These are phyloP conservation scores for Bucco capensis DNA, from an alignment of 2,113 vertebrate genomes.

Conservation along the genomic window DNA sequence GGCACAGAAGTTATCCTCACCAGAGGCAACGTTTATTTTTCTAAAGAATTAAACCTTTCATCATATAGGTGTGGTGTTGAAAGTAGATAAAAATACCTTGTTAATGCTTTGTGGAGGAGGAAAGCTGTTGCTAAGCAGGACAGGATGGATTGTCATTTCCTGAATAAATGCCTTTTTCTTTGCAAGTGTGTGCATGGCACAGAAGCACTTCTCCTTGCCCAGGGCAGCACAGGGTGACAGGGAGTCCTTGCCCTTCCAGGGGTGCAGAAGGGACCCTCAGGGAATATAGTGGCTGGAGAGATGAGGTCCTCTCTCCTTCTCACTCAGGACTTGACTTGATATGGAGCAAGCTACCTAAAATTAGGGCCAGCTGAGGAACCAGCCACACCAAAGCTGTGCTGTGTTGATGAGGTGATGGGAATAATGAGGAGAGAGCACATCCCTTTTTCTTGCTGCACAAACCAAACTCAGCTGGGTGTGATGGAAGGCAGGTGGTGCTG, in stretches of 20 bases:
- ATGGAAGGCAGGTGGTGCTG: not conserved
- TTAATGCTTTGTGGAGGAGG: not conserved
- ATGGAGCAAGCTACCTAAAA: not conserved
- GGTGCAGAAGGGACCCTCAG: not conserved
- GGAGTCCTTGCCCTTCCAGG: not conserved
- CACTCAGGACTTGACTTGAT: not conserved
- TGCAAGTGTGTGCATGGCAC: not conserved
- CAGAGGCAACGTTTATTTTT: not conserved
- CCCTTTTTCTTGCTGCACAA: not conserved
- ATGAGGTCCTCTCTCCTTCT: not conserved
- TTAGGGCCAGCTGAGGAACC: not conserved
- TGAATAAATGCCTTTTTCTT: not conserved
- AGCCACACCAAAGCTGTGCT: not conserved
- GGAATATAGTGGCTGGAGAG: not conserved
- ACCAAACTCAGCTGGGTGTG: not conserved
- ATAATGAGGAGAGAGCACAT: not conserved
- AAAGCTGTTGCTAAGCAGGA: not conserved
- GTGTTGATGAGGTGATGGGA: accelerated
- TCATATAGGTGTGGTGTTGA: not conserved
- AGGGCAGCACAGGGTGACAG: not conserved
- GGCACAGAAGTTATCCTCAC: not conserved
- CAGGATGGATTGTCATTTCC: not conserved
- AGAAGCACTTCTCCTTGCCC: not conserved
- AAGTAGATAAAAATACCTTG: not conserved
- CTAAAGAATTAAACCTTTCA: not conserved